Conservation (phyloP, 2,113 vertebrate genomes). For the Poecile atricapillus region DNA sequence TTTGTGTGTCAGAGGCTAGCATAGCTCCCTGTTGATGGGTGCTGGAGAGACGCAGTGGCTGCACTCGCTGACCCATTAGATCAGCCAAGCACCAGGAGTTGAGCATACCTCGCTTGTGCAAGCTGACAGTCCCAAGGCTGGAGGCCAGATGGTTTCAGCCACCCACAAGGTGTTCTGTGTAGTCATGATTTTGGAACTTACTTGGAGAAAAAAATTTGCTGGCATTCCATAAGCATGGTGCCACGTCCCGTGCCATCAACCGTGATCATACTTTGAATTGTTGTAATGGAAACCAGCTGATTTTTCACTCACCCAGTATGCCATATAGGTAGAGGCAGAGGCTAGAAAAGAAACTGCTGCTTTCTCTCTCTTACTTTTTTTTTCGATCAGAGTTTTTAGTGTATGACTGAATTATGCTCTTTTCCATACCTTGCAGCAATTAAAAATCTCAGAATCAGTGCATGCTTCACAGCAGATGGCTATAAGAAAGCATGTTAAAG, state of each 20-base stretch:
- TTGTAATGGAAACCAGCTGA: not conserved
- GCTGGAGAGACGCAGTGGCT: not conserved
- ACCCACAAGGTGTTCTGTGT: conserved; percentile 36
- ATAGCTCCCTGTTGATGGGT: not conserved
- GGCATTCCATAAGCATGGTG: not conserved
- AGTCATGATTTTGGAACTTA: conserved; percentile 30
- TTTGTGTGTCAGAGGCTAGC: not conserved
- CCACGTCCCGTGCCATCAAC: not conserved
- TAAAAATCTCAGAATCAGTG: not conserved
- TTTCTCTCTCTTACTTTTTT: not conserved
- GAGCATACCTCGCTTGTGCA: not conserved
- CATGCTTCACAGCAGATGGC: not conserved
- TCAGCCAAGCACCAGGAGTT: not conserved
- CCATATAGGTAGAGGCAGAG: not conserved
- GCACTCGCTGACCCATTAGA: not conserved
- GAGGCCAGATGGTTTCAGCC: conserved; percentile 48
- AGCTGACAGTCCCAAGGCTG: conserved; percentile 1
- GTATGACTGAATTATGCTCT: not conserved
- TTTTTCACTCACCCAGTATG: not conserved
- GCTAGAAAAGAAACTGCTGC: not conserved
- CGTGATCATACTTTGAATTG: not conserved
- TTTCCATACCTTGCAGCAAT: not conserved
- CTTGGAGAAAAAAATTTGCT: not conserved
- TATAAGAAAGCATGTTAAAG: not conserved
- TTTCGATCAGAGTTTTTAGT: not conserved